Base-by-base conservation (phyloP, 1,140 invertebrate genomes). In the Calycopis cecrops region DNA sequence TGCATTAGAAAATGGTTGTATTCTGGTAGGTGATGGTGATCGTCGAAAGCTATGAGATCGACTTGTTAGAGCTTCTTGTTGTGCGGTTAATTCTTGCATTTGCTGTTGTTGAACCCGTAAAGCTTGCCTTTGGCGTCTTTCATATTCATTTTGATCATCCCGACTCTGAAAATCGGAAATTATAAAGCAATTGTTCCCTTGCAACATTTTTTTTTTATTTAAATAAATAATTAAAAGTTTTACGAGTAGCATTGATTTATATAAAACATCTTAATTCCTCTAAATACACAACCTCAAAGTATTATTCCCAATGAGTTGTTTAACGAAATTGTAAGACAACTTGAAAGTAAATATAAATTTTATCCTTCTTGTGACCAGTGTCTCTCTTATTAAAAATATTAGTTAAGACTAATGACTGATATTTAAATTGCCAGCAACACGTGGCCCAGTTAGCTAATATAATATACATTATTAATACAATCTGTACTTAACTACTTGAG, bases 71-170 rank as follows among this genome's bases (percentile, higher is more conserved):
- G 62, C 59, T 16, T 84, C 79, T 51, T 84, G 77, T 49, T 84
- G 77, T 4, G 74, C 69, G 35, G 68, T 69, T 17, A 82, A 21
- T 11, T 84, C 75, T 37, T 85, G 69, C 66, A 85, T 73, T 57
- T 85, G 79, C 34, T 68, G 69, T 52, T 95, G 89, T 73, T 94
- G 92, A 69, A 95, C 93, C 40, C 95, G 87, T 67, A 94, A 90
- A 40, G 94, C 78, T 69, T 94, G 93, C 50, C 96, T 85, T 78
- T 96, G 94, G 42, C 92, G 90, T 71, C 95, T 95, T 79, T 97
- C 95, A 91, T 92, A 97, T 79, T 97, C 95, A 77, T 96, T 96
- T 71, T 96, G 93, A 85, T 97, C 96, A 88, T 97, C 95, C 55
- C 95, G 87, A 35, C 95, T 96, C 91, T 94, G 80, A 57, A 72